phyloP scores from a whole-genome alignment of 2,797 vertebrate genomes.

The Bovichtus diacanthus region DNA sequence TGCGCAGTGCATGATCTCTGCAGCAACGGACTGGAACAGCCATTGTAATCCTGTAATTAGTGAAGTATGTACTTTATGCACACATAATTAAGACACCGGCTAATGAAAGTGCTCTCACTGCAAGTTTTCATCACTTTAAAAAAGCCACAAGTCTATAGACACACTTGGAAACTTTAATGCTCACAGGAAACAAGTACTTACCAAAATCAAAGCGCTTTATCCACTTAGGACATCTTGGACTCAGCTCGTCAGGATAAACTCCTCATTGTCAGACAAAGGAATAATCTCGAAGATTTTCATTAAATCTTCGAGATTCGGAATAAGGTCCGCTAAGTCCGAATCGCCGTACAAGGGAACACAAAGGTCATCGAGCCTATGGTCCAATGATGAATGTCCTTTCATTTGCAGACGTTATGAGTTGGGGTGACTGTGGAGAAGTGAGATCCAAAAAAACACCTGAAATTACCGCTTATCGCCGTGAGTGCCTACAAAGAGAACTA shows the following conservation, averaged over 20 bases:
- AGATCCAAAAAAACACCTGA: too few species aligned
- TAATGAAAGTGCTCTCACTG: conserved; percentile 60
- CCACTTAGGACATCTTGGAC: not conserved
- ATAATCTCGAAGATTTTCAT: too few species aligned
- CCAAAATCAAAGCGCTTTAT: not conserved
- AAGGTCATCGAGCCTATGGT: too few species aligned
- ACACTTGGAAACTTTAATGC: conserved; percentile 34
- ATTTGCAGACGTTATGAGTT: too few species aligned
- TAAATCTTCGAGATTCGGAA: too few species aligned
- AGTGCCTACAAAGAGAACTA: too few species aligned
- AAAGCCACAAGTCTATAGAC: conserved; percentile 40
- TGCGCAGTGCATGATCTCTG: conserved; percentile 38
- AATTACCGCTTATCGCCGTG: too few species aligned
- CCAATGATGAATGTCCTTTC: too few species aligned
- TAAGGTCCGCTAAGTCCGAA: too few species aligned
- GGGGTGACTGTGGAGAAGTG: too few species aligned
- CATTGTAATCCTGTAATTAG: conserved; percentile 61
- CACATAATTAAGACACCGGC: conserved; percentile 53
- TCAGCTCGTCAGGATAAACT: conserved; percentile 3
- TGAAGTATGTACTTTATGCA: conserved; percentile 27
- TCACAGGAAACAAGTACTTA: conserved; percentile 23
- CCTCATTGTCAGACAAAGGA: conserved; percentile 11
- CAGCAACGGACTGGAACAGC: conserved; percentile 43
- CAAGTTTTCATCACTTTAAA: conserved; percentile 53
- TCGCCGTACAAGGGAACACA: too few species aligned